Conservation (phyloP, 2,113 vertebrate species). For the Otocyon megalotis region DNA sequence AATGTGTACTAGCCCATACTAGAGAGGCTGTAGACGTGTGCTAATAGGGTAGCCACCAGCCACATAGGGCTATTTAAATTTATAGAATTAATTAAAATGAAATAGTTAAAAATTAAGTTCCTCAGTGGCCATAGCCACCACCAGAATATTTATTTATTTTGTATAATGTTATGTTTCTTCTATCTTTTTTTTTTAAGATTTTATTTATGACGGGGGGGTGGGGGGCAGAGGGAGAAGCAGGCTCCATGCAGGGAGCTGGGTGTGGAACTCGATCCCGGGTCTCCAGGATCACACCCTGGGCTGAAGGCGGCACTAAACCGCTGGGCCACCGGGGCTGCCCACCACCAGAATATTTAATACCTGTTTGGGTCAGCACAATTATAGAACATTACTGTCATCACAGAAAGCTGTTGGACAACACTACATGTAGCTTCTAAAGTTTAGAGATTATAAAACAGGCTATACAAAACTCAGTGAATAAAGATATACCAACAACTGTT, state of each 20-base stretch:
- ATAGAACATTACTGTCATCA: not conserved
- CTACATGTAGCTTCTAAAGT: not conserved
- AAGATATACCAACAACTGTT: not conserved
- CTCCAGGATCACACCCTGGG: too few relatives aligned
- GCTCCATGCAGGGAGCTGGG: too few relatives aligned
- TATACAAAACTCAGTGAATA: not conserved
- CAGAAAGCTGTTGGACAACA: not conserved
- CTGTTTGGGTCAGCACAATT: not conserved
- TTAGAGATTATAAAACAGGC: not conserved
- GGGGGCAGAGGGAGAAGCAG: too few relatives aligned
- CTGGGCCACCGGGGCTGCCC: too few relatives aligned
- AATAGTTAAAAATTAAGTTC: conserved; percentile 26
- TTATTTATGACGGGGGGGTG: too few relatives aligned
- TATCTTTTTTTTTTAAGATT: too few relatives aligned
- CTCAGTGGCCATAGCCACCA: not conserved
- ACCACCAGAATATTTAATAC: not conserved
- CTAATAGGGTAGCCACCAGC: not conserved
- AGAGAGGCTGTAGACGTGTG: not conserved
- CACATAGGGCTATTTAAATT: not conserved
- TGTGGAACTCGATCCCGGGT: too few relatives aligned
- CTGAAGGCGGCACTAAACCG: too few relatives aligned
- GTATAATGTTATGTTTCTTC: too few relatives aligned
- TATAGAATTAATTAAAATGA: conserved; percentile 44
- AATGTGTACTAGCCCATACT: not conserved
- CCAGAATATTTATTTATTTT: too few relatives aligned